Conservation (phyloP, 2,888 invertebrate genomes). For the Eupithecia abbreviata region DNA sequence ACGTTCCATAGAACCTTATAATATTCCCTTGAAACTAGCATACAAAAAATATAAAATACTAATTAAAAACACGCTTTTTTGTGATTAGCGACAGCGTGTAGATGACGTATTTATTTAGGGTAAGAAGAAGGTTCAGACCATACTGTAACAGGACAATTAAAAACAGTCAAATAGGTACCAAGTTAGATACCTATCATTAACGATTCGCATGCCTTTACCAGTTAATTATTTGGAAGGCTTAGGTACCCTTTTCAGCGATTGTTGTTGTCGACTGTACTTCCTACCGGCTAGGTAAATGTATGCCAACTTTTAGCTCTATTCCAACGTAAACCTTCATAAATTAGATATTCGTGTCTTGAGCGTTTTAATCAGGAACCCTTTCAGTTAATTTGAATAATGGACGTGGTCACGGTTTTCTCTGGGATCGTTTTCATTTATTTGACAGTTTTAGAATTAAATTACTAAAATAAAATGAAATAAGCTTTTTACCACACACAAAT, state of each 20-base stretch:
- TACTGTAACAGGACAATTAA: too few relatives aligned
- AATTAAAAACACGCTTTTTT: too few relatives aligned
- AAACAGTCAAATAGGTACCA: too few relatives aligned
- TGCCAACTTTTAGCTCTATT: conserved; percentile 37
- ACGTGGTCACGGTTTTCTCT: conserved; percentile 31
- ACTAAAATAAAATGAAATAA: background rate
- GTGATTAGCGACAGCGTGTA: too few relatives aligned
- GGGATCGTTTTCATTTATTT: conserved; percentile 9
- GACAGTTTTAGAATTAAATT: conserved; percentile 3
- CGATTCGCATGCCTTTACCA: background rate
- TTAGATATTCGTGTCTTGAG: conserved; percentile 45
- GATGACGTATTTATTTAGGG: too few relatives aligned
- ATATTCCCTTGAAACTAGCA: too few relatives aligned
- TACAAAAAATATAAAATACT: too few relatives aligned
- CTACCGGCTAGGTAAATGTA: background rate
- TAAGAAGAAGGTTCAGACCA: too few relatives aligned
- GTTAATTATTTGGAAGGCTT: background rate
- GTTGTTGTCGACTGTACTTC: background rate
- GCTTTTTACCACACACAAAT: too few relatives aligned
- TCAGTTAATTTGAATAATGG: conserved; percentile 70
- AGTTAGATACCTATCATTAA: background rate
- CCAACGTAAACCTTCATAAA: conserved; percentile 22
- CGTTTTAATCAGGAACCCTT: conserved; percentile 69
- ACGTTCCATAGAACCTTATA: too few relatives aligned
- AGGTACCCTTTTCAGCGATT: background rate